phyloP scores from a whole-genome alignment of 2,888 invertebrate species.

The Branchipolynoe longqiensis region DNA sequence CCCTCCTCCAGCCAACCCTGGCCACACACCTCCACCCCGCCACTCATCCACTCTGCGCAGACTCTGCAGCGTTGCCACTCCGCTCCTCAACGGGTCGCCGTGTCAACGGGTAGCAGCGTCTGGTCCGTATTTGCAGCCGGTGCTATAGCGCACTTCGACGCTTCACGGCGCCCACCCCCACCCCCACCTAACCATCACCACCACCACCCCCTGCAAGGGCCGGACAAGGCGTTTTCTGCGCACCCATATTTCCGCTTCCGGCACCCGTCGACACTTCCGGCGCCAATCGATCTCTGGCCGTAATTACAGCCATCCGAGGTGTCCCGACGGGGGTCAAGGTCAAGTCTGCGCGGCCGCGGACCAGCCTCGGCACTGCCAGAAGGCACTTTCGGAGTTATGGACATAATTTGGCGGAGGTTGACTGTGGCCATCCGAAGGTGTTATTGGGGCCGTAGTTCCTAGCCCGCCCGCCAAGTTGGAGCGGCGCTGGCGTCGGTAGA shows the following conservation, averaged over 20 bases:
- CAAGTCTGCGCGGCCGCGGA: background rate
- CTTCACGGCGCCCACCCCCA: too few relatives aligned
- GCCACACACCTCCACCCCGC: background rate
- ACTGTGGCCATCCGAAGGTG: background rate
- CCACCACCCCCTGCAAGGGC: background rate
- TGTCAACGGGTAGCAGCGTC: slow-evolving; percentile 2
- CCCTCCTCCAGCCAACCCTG: background rate
- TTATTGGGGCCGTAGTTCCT: too few relatives aligned
- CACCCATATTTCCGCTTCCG: slow-evolving; percentile 8
- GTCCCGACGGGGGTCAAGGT: slow-evolving; percentile 13
- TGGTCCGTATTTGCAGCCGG: slow-evolving; percentile 14
- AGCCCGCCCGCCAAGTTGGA: too few relatives aligned
- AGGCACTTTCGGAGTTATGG: background rate
- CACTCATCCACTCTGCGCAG: too few relatives aligned
- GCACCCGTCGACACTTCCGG: slow-evolving; percentile 42
- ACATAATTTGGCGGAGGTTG: slow-evolving; percentile 9
- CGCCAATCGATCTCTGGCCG: slow-evolving; percentile 28
- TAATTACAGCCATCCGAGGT: slow-evolving; percentile 19
- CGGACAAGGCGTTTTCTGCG: slow-evolving; percentile 24
- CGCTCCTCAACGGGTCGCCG: background rate
- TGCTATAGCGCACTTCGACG: slow-evolving; percentile 4
- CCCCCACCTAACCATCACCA: too few relatives aligned
- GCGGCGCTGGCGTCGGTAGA: too few relatives aligned
- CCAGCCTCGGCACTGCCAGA: background rate
- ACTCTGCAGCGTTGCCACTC: background rate